These are phyloP conservation scores for Urocynchramus pylzowi DNA, from an alignment of 2,113 vertebrate genomes.

Conservation along the genomic window DNA sequence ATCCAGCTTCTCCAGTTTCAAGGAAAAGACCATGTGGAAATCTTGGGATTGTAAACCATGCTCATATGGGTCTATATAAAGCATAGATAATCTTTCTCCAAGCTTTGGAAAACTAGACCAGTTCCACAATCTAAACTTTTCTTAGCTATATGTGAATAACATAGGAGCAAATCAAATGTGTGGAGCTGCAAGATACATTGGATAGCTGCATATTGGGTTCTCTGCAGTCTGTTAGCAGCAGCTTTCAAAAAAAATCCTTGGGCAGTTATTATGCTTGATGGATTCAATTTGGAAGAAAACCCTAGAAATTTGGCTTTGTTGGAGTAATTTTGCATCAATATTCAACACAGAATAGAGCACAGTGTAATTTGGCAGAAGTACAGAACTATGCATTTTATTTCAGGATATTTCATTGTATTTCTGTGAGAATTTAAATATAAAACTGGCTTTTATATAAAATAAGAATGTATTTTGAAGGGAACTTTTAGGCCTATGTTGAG, in stretches of 20 bases:
- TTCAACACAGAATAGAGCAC: background rate
- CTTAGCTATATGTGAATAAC: background rate
- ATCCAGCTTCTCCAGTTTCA: background rate
- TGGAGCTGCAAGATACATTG: background rate
- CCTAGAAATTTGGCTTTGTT: background rate
- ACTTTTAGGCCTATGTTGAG: background rate
- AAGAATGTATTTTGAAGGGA: background rate
- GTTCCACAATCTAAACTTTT: background rate
- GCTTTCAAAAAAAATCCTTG: background rate
- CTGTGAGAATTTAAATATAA: background rate
- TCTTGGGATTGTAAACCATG: background rate
- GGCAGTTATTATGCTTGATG: background rate
- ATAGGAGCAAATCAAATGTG: background rate
- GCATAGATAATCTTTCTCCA: background rate
- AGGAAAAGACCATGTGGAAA: rapidly evolving
- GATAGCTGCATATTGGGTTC: background rate
- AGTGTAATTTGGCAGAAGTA: background rate
- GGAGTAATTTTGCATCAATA: background rate
- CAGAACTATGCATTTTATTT: background rate
- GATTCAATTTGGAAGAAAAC: background rate
- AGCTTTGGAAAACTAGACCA: background rate
- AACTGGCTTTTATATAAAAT: background rate
- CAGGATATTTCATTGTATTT: background rate
- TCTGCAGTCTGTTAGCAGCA: background rate
- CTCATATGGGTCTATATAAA: background rate